Base-by-base conservation (phyloP, 1,140 invertebrate species). In the Zelostemma sp. region DNA sequence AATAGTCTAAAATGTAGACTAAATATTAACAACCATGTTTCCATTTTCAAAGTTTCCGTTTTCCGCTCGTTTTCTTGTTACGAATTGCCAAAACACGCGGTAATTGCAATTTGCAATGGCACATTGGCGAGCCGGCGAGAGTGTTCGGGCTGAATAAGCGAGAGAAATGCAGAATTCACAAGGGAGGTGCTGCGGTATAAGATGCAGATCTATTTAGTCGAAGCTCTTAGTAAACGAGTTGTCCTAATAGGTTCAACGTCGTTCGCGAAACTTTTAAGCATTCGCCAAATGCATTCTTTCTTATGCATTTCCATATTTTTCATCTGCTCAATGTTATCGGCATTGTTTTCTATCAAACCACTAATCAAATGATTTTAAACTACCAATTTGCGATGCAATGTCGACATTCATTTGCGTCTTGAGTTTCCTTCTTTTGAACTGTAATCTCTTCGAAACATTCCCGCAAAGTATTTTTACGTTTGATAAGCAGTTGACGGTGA, bases 171-270 rank as follows among this genome's bases (percentile, higher is more conserved):
- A 69, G 62, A 64, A 60, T 72, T 72, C 49, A 61, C 62, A 18
- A 62, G 55, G 68, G 66, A 61, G 68, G 65, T 62, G 71, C 69
- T 47, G 48, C 57, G 63, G 62, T 81, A 83, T 81, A 83, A 82
- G 77, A 80, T 68, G 66, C 46, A 80, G 78, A 76, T 79, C 77
- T 77, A 72, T 73, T 81, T 83, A 74, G 50, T 40, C 54, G 64
- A 72, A 72, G 54, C 66, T 76, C 73, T 76, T 79, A 79, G 79
- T 80, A 54, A 75, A 60, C 59, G 72, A 73, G 75, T 77, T 67
- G 69, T 63, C 57, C 68, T 54, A 68, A 66, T 28, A 73, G 67
- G 65, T 59, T 66, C 71, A 68, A 75, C 64, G 54, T 68, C 41
- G 25, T 40, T 25, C 41, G 43, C 53, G 57, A 73, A 63, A 61